Evolutionary conservation across 1,140 invertebrate genomes (phyloP).

Genomic region (Cotesia typhae): DNA sequence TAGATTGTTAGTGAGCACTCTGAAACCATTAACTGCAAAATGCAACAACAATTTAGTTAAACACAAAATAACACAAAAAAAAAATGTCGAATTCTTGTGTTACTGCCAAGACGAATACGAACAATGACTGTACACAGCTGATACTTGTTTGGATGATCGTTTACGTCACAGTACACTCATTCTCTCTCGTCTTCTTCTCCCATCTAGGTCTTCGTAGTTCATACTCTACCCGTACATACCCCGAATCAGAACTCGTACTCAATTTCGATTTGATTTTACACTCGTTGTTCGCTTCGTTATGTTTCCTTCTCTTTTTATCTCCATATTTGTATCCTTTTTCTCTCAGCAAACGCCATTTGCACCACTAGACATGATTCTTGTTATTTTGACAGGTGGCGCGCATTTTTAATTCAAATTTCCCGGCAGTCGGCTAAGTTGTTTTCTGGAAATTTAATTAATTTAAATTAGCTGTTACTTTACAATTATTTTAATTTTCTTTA

Average conservation of each 20-base stretch:
- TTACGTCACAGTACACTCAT: conserved; percentile 57
- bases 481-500: too few species aligned
- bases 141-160: conserved; percentile 64
- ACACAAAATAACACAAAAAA: conserved; percentile 17
- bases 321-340: too few species aligned
- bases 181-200: conserved; percentile 43
- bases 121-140: conserved; percentile 65
- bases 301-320: too few species aligned
- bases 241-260: not conserved
- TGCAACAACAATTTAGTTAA: conserved; percentile 19
- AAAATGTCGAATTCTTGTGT: conserved; percentile 46
- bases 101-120: conserved; percentile 49
- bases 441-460: too few species aligned
- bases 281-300: too few species aligned
- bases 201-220: conserved; percentile 3
- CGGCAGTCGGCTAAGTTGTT: too few species aligned
- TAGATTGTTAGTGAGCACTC: not conserved
- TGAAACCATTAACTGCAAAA: not conserved
- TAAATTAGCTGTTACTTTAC: too few species aligned
- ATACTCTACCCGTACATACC: not conserved
- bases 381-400: too few species aligned
- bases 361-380: too few species aligned
- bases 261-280: too few species aligned
- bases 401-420: too few species aligned
- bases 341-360: too few species aligned